These are phyloP conservation scores for Falco naumanni DNA, from an alignment of 2,797 vertebrate species.

Conservation along the genomic window DNA sequence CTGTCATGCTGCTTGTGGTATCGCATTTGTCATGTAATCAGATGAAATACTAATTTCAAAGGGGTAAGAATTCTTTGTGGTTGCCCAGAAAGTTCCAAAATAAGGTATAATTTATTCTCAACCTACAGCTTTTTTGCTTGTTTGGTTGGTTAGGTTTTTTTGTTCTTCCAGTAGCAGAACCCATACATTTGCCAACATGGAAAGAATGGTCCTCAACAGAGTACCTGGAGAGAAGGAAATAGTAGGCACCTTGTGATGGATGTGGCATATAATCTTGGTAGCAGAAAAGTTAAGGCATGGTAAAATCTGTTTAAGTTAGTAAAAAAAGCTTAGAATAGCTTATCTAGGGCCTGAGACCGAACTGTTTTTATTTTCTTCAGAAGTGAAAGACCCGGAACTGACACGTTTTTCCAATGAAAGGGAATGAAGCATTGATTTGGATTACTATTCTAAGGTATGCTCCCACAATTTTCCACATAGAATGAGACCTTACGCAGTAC, in stretches of 20 bases:
- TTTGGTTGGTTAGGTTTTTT: neutral
- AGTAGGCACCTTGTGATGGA: neutral
- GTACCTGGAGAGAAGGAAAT: neutral
- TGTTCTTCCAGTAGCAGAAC: neutral
- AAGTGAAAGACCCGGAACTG: neutral
- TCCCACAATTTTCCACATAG: neutral
- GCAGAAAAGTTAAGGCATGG: neutral
- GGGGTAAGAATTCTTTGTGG: neutral
- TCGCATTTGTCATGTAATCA: neutral
- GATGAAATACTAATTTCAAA: neutral
- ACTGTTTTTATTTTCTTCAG: neutral
- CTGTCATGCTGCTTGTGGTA: neutral
- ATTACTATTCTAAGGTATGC: neutral
- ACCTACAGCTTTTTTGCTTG: neutral
- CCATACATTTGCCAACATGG: neutral
- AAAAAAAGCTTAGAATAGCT: neutral
- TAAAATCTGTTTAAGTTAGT: neutral
- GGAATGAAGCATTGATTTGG: neutral
- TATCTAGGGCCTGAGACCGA: fast-evolving
- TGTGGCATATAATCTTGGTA: neutral
- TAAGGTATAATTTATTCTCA: neutral
- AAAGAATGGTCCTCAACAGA: neutral
- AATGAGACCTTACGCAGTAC: neutral
- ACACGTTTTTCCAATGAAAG: neutral
- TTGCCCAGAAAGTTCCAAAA: neutral